Evolutionary conservation across 1,140 invertebrate species (phyloP).

Genomic region (Zeugodacus cucurbitae): DNA sequence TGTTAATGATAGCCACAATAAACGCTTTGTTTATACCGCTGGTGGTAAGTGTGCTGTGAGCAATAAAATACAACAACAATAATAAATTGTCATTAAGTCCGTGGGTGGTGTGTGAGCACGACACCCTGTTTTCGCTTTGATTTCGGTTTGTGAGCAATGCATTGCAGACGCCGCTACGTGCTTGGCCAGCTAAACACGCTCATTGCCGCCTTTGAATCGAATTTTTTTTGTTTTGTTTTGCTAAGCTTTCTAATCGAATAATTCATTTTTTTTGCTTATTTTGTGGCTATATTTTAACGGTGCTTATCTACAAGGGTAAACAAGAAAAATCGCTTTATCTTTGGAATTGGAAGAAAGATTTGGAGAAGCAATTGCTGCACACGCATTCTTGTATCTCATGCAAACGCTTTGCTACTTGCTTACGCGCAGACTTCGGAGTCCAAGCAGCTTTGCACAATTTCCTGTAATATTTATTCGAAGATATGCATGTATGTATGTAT

Average conservation of each 20-base stretch:
- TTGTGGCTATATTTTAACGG: too few species aligned
- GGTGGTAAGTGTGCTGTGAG: neutral
- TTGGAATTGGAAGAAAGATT: neutral
- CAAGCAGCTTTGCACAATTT: neutral
- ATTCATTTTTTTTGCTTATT: neutral
- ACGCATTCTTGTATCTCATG: neutral
- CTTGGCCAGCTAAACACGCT: neutral
- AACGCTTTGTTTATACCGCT: too few species aligned
- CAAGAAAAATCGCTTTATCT: neutral
- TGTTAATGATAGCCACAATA: neutral
- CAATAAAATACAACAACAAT: neutral
- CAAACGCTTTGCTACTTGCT: neutral
- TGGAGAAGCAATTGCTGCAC: neutral
- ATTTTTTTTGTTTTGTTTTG: neutral
- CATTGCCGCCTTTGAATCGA: neutral
- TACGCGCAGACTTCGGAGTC: neutral
- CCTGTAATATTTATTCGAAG: neutral
- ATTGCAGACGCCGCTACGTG: neutral
- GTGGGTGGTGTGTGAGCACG: neutral
- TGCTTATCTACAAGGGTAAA: neutral
- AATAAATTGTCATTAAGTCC: neutral
- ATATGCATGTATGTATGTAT: too few species aligned
- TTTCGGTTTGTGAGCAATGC: neutral
- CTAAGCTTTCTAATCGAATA: neutral
- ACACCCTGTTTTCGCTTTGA: neutral